Conservation (phyloP, 2,113 vertebrate species). For the Thalassarche chlororhynchos region DNA sequence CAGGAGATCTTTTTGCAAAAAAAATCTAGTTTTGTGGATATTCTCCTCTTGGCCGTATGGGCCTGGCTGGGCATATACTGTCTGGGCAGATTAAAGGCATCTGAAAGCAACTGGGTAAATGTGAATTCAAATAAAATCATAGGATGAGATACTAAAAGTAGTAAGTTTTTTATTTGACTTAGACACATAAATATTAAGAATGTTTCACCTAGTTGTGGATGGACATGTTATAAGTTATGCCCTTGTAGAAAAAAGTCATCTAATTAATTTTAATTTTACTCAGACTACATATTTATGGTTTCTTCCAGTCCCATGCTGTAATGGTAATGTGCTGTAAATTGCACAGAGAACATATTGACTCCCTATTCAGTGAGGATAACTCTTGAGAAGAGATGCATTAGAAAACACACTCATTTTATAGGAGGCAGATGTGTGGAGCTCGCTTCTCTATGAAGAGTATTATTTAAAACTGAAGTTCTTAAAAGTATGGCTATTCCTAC, state of each 20-base stretch:
- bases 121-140: neutral
- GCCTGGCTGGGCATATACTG: neutral
- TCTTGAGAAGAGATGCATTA: neutral
- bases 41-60: neutral
- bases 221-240: neutral
- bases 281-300: conserved; percentile 16
- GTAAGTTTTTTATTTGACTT: neutral
- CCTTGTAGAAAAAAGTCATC: neutral
- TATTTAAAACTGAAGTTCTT: conserved; percentile 13
- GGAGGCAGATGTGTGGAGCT: neutral
- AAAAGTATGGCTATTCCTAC: neutral
- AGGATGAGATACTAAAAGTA: neutral
- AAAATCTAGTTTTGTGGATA: neutral
- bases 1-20: neutral
- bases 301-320: neutral
- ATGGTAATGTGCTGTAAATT: neutral
- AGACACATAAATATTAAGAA: neutral
- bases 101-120: neutral
- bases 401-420: neutral
- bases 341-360: neutral
- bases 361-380: neutral
- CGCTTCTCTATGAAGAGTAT: neutral
- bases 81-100: neutral
- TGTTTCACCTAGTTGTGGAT: conserved; percentile 1
- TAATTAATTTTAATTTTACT: conserved; percentile 56